Conservation (phyloP, 2,797 vertebrate genomes). For the Sebastes vulpes region DNA sequence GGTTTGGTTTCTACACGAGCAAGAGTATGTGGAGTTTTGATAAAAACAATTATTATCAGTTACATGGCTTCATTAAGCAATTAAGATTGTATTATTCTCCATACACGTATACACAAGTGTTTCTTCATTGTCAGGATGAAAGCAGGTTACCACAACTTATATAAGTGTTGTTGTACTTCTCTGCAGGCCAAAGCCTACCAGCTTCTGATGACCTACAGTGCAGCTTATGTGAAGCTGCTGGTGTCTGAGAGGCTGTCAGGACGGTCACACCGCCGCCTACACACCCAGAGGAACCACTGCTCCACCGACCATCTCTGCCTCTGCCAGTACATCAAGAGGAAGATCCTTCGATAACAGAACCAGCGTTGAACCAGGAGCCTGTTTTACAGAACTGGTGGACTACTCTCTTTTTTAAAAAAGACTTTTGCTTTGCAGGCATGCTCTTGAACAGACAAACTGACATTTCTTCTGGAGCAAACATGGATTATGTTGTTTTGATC, state of each 20-base stretch:
- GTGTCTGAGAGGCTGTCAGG: constrained; percentile 75
- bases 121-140: background rate
- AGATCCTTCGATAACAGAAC: constrained; percentile 70
- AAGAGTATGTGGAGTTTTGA: background rate
- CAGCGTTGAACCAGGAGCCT: background rate
- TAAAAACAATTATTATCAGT: background rate
- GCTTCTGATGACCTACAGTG: constrained; percentile 86
- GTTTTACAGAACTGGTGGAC: background rate
- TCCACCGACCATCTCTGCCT: constrained; percentile 77
- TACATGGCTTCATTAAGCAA: background rate
- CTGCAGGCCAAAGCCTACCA: constrained; percentile 82
- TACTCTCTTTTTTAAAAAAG: background rate
- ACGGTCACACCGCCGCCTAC: constrained; percentile 31
- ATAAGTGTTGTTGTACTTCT: background rate
- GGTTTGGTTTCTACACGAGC: background rate
- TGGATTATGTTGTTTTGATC: background rate
- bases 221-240: constrained; percentile 84
- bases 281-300: constrained; percentile 73
- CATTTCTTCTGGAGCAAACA: background rate
- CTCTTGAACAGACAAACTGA: background rate
- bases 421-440: background rate
- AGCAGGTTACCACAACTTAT: background rate
- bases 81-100: too few relatives aligned
- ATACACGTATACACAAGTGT: too few relatives aligned
- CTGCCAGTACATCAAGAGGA: constrained; percentile 83